Base-by-base conservation (phyloP, 1,140 invertebrate genomes). In the Condylostylus longicornis region DNA sequence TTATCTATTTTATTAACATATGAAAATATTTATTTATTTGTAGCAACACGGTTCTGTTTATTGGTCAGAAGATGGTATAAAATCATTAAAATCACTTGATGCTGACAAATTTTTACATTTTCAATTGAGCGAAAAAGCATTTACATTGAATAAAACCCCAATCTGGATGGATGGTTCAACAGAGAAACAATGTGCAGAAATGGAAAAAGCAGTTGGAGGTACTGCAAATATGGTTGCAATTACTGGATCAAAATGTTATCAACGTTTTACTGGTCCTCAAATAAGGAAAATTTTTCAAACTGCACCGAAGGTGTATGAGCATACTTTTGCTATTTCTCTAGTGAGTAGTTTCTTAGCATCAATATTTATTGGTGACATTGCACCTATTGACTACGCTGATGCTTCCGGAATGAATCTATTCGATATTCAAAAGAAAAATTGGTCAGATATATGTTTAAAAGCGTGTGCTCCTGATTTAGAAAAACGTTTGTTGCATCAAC, bases 131-230 rank as follows among this genome's bases (percentile, higher is more conserved):
- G 72, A 72, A 1, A 68, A 70, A 12, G 70, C 68, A 5, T 97
- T 97, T 61, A 75, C 82, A 10, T 48, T 87, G 2, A 58, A 69
- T 1, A 70, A 85, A 37, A 86, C 86, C n/a, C 93, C 93, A 0
- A 75, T 94, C 19, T 98, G 93, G 93, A 93, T 94, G 89, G 91
- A 97, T 62, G 80, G 82, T 0, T 91, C 85, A 43, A 96, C 91
- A 0, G 72, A 68, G 0, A 62, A 70, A 29, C 77, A 94, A 47
- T 96, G 91, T 57, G 56, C 65, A 29, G 61, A 76, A 37, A 57
- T 96, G 27, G 89, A 96, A 60, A 68, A 77, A 21, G 69, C 68
- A 29, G 68, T 88, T 14, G 89, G 88, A 18, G 87, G 89, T 5
- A 64, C 80, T 37, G 66, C 82, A 70, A 73, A 74, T 65, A 67